phyloP scores from a whole-genome alignment of 2,113 vertebrate species.

The Ahaetulla prasina region DNA sequence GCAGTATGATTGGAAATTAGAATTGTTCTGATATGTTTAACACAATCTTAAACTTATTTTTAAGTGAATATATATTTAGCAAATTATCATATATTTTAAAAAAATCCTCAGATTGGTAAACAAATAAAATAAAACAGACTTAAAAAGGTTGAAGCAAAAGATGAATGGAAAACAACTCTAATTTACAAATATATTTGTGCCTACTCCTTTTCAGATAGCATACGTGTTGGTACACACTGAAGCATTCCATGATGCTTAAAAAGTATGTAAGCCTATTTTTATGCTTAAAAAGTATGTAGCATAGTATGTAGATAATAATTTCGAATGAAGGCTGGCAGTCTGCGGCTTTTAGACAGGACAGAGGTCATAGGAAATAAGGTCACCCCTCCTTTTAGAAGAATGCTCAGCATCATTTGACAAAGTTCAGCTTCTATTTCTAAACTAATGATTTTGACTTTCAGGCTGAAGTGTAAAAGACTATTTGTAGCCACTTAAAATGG shows the following conservation, averaged over 20 bases:
- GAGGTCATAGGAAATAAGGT: background rate
- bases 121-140: background rate
- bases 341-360: background rate
- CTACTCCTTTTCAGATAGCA: background rate
- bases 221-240: background rate
- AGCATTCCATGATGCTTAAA: background rate
- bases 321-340: background rate
- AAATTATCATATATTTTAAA: background rate
- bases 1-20: background rate
- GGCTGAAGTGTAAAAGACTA: slow-evolving; percentile 9
- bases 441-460: slow-evolving; percentile 26
- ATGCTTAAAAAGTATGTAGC: background rate
- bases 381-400: background rate
- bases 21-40: background rate
- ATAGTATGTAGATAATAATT: background rate
- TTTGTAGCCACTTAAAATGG: slow-evolving; percentile 20
- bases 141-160: background rate
- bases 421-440: background rate
- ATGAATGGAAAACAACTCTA: background rate
- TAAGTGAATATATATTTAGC: background rate
- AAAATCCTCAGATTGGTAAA: background rate
- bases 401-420: background rate
- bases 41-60: background rate
- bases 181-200: background rate
- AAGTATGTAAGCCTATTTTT: background rate